These are phyloP conservation scores for Pseudomyrmex pallidus DNA, from an alignment of 1,140 invertebrate genomes.

Conservation along the genomic window DNA sequence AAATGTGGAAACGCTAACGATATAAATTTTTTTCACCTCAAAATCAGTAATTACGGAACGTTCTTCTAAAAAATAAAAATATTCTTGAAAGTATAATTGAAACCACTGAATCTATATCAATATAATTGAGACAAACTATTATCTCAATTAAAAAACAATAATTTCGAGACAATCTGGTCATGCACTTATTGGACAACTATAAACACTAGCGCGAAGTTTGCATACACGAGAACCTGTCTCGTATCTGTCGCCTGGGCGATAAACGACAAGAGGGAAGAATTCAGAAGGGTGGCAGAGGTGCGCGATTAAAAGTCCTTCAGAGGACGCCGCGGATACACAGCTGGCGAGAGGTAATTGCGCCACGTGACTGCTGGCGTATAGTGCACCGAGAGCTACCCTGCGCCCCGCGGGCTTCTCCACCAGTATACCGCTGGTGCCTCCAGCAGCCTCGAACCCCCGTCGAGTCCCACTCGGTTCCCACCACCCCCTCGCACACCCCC, in stretches of 20 bases:
- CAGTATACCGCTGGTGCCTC: conserved; percentile 45
- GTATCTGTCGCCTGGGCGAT: conserved; percentile 74
- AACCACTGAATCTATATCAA: neutral
- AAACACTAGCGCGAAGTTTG: neutral
- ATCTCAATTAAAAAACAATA: neutral
- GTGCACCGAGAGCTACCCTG: conserved; percentile 63
- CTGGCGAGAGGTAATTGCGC: conserved; percentile 79
- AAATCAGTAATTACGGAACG: neutral
- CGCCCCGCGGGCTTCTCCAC: conserved; percentile 45
- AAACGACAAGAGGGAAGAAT: conserved; percentile 71
- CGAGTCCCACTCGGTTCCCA: conserved; percentile 74
- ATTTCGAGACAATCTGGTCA: neutral
- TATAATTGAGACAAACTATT: neutral
- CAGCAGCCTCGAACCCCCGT: conserved; percentile 73
- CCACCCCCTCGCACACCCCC: conserved; percentile 69
- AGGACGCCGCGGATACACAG: conserved; percentile 78
- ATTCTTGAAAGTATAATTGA: too few relatives aligned
- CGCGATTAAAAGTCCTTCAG: conserved; percentile 79
- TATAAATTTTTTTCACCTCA: neutral
- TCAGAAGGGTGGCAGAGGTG: conserved; percentile 52
- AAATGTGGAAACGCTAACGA: neutral
- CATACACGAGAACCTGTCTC: conserved; percentile 24
- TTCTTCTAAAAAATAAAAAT: too few relatives aligned
- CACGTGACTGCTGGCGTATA: conserved; percentile 78
- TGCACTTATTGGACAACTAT: neutral